phyloP scores from a whole-genome alignment of 1,140 invertebrate genomes.

The Zaprionus tsacasi region DNA sequence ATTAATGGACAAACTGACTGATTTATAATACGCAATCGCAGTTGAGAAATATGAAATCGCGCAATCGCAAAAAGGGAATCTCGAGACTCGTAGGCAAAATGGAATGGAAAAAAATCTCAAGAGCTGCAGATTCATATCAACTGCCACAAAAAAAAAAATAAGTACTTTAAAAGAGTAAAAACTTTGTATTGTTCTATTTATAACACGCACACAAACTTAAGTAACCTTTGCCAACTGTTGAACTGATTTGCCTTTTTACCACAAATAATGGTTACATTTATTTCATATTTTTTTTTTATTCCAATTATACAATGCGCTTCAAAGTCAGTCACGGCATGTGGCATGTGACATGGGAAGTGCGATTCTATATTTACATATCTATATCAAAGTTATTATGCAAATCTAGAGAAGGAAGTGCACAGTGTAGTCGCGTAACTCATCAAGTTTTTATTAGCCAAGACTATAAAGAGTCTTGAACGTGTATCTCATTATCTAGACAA shows the following conservation, averaged over 20 bases:
- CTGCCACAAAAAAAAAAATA: neutral
- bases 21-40: neutral
- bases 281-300: no score
- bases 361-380: neutral
- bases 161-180: neutral
- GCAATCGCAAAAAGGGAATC: neutral
- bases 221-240: neutral
- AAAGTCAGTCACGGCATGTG: neutral
- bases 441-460: neutral
- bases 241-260: neutral
- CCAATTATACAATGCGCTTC: neutral
- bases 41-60: neutral
- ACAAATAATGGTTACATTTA: neutral
- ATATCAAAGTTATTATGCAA: slow-evolving; percentile 7
- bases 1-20: neutral
- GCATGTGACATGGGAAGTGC: neutral
- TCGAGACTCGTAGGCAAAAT: neutral
- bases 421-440: slow-evolving; percentile 1
- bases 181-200: neutral
- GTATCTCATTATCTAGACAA: neutral
- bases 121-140: neutral
- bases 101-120: neutral
- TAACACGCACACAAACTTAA: neutral
- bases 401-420: neutral
- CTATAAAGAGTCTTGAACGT: neutral